These are phyloP conservation scores for Pentalonia nigronervosa DNA, from an alignment of 1,140 invertebrate species.

Conservation along the genomic window DNA sequence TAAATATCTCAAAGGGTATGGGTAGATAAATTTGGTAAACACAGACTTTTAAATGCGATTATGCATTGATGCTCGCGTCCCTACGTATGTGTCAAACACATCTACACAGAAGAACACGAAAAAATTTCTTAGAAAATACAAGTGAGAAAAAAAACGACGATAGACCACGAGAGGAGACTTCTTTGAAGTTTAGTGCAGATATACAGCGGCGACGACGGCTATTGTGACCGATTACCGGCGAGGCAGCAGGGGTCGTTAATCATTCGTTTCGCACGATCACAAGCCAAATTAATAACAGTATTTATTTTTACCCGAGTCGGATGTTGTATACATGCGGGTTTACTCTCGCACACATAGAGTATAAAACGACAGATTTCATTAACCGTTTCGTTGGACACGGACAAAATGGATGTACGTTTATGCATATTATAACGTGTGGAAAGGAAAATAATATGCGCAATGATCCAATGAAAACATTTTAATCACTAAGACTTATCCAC, in stretches of 20 bases:
- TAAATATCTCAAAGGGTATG: not conserved
- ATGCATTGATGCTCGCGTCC: no score
- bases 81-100: no score
- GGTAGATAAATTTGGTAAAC: no score
- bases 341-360: not conserved
- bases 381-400: not conserved
- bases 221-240: not conserved
- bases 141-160: not conserved
- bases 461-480: not conserved
- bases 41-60: no score
- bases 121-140: not conserved
- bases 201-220: not conserved
- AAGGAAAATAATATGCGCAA: not conserved
- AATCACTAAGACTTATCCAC: not conserved
- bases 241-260: not conserved
- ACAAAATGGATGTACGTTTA: not conserved
- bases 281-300: constrained; percentile 17
- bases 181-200: not conserved
- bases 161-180: not conserved
- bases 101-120: not conserved
- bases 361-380: constrained; percentile 3
- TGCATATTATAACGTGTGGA: not conserved
- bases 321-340: not conserved
- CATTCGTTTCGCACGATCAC: constrained; percentile 45
- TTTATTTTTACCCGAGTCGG: constrained; percentile 39